Evolutionary conservation across 2,888 invertebrate species (phyloP), one percentile per base, ranked within the genome.

Genomic region (Chrysolina americana): DNA sequence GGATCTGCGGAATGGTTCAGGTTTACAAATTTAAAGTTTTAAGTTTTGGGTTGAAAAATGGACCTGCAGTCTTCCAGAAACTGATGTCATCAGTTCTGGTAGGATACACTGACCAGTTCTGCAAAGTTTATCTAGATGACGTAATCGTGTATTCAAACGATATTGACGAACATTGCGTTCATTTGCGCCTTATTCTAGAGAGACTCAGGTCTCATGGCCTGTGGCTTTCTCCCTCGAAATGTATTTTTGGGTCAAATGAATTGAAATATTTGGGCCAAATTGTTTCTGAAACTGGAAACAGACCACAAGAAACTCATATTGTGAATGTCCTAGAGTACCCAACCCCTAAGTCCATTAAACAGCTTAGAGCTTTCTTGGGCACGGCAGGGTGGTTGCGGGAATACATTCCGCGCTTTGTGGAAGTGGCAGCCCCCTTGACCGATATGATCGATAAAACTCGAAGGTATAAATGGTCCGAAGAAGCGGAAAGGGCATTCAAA

Each of bases 61-160:
- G 47, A n/a, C 47, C 15, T 64, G 9, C 41, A 64, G 28, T 50
- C 59, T 59, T 15, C 53, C 1, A 15, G 48, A 47, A 47, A 47
- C 6, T 47, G 6, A 47, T 47, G 47, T 13, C 47, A 6, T 47
- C 47, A 1, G 76, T 69, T 11, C 19, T 76, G 3, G 13, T 56
- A 11, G 64, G 68, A 2, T 36, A 19, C 17, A 13, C 71, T 1
- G 69, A 75, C 21, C 9, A 73, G 0, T 78, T 65, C 68, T 76
- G 76, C 19, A 56, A 79, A 0, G 82, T 81, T 0, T 85, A 85
- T 63, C 70, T 85, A 8, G 85, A 85, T 36, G 83, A 85, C 68
- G 81, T 85, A 4, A 81, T 36, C 8, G 36, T 36, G 8, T 36
- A 36, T 36, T 36, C 36, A 8, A 36, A 36, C 8, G 8, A 36